A percentile compares a stretch with the other conserved stretches of the same genome.
Conservation (phyloP, 2,113 vertebrate genomes). For the Heloderma charlesbogerti region DNA sequence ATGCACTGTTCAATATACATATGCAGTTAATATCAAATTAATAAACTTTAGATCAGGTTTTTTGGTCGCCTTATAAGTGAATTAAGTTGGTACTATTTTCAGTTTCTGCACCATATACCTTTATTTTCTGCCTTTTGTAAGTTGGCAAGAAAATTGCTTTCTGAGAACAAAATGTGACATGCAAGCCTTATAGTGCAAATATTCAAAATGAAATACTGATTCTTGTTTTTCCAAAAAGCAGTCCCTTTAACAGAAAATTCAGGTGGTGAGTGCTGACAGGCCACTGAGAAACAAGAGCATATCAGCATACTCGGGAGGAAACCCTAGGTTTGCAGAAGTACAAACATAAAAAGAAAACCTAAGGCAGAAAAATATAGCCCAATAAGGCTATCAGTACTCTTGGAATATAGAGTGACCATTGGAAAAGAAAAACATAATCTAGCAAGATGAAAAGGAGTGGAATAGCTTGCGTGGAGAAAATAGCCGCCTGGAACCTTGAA, state of each 20-base stretch:
- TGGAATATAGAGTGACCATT: no score
- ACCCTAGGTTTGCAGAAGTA: no score
- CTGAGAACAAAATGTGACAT: slow-evolving; percentile 48
- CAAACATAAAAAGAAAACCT: no score
- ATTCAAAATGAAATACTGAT: not conserved
- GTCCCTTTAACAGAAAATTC: not conserved
- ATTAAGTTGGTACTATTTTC: slow-evolving; percentile 49
- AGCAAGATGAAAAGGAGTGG: no score
- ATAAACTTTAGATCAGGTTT: not conserved
- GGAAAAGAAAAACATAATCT: no score
- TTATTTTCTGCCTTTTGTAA: slow-evolving; percentile 53
- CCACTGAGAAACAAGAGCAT: no score
- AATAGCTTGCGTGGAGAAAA: no score
- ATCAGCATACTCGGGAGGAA: no score
- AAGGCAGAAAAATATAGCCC: no score
- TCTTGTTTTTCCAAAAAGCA: slow-evolving; percentile 49
- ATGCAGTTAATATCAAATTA: not conserved
- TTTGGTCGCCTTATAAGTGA: slow-evolving; percentile 41
- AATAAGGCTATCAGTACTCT: no score
- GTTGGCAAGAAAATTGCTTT: slow-evolving; percentile 65
- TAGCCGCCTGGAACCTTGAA: no score
- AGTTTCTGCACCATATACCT: slow-evolving; percentile 23
- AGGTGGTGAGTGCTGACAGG: no score
- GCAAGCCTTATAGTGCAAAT: slow-evolving; percentile 31
- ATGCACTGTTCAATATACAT: not conserved